phyloP scores from a whole-genome alignment of 2,797 vertebrate species.

The Cyprinodon diabolis region DNA sequence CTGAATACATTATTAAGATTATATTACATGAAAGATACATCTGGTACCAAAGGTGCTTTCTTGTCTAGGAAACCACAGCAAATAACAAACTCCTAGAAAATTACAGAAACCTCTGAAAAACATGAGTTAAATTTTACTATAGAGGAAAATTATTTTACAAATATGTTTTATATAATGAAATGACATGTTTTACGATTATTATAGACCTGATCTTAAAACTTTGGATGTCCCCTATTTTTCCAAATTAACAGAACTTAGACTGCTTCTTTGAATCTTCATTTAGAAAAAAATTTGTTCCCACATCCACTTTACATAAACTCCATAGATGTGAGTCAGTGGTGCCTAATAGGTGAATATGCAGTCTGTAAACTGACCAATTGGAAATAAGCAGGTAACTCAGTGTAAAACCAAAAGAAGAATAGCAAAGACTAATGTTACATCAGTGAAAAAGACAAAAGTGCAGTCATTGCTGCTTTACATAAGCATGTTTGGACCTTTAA shows the following conservation, averaged over 20 bases:
- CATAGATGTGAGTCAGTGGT: too few species aligned
- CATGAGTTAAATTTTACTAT: too few species aligned
- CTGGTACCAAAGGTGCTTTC: not conserved
- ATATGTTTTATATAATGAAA: not conserved
- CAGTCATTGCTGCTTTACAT: not conserved
- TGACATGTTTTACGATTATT: not conserved
- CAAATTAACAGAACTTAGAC: not conserved
- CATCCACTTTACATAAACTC: not conserved
- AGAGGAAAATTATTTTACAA: too few species aligned
- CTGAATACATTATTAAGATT: slow-evolving; percentile 15
- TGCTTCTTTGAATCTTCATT: not conserved
- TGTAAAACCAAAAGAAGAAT: not conserved
- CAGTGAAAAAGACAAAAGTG: not conserved
- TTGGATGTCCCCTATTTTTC: not conserved
- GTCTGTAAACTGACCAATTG: not conserved
- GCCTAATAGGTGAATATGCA: too few species aligned
- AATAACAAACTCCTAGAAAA: not conserved
- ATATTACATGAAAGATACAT: not conserved
- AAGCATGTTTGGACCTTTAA: not conserved
- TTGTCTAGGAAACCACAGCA: not conserved
- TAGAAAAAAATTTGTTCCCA: not conserved
- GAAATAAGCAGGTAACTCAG: not conserved
- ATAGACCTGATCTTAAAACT: not conserved
- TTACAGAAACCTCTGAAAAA: too few species aligned
- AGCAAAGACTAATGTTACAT: not conserved